phyloP scores from a whole-genome alignment of 2,797 vertebrate genomes.

The Pogonophryne albipinna region DNA sequence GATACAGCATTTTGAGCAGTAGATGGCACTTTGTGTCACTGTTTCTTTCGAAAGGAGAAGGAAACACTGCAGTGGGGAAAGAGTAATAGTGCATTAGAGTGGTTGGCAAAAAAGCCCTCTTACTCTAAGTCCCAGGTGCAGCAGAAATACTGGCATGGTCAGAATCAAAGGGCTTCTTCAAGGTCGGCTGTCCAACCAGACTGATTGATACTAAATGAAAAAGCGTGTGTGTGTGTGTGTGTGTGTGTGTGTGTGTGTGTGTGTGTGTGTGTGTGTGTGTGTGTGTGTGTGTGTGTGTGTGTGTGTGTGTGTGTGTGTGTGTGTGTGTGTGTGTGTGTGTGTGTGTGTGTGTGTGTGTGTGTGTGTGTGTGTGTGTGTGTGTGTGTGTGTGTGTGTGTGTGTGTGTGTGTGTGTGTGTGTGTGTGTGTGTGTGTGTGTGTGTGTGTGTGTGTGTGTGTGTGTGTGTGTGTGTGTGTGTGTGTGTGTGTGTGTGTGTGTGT shows the following conservation, averaged over 20 bases:
- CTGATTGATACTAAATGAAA: slow-evolving; percentile 40
- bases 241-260: background rate
- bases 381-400: no score
- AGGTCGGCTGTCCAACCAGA: slow-evolving; percentile 53
- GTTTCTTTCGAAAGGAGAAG: slow-evolving; percentile 40
- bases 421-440: background rate
- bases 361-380: slow-evolving; percentile 3
- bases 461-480: background rate
- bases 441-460: slow-evolving; percentile 7
- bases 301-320: background rate
- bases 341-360: background rate
- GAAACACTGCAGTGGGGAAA: slow-evolving; percentile 64
- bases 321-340: no score
- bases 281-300: no score
- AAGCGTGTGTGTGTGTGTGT: slow-evolving; percentile 10
- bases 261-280: no score
- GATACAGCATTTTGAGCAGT: slow-evolving; percentile 45
- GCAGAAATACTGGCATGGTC: slow-evolving; percentile 52
- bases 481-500: no score
- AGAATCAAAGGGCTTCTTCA: slow-evolving; percentile 60
- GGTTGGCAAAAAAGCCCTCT: slow-evolving; percentile 23
- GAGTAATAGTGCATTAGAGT: slow-evolving; percentile 40
- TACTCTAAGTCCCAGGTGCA: slow-evolving; percentile 47
- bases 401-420: no score
- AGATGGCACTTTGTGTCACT: slow-evolving; percentile 64